Evolutionary conservation across 2,113 vertebrate genomes (phyloP), one percentile per base, ranked within the genome.

Genomic region (Oryzias melastigma): DNA sequence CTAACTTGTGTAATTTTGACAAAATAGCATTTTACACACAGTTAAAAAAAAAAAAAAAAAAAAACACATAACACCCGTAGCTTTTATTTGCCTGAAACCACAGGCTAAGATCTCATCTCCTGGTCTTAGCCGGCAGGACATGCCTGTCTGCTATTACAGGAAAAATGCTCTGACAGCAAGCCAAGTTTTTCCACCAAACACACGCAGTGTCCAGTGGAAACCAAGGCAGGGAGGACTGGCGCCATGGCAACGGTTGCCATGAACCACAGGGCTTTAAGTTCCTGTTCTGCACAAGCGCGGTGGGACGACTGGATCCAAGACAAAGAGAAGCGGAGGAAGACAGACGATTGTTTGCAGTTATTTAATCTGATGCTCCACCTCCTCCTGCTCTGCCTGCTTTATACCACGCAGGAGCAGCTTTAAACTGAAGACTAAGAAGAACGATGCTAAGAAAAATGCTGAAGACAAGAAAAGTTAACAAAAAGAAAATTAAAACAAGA

Each of bases 111-210:
- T 45, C 48, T 54, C 27, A 63, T 73, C 41, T 35, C 58, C 42
- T 66, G 40, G 44, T 41, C 58, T 53, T 41, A 7, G 46, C 49
- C 51, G 40, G 43, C 71, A 78, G 84, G 84, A 88, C 76, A 76
- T 55, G 62, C 47, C 62, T 42, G 49, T 79, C 58, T 71, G 72
- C 64, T 68, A 43, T 73, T 71, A 83, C 73, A 85, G 86, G 82
- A 85, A 84, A 73, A 55, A 64, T 50, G 13, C 1, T 42, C 59
- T 45, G 40, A 75, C 65, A 71, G 68, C 62, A 68, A 71, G 71
- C 66, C 69, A 66, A 65, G 55, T 56, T 62, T 49, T 57, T 57
- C 51, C 49, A 55, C 52, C 14, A 19, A 10, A 75, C 58, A 44
- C 22, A 44, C 52, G 68, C 64, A 64, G 41, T 10, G 73, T 77